Conservation (phyloP, 1,140 invertebrate species). For the Trichogramma pretiosum region DNA sequence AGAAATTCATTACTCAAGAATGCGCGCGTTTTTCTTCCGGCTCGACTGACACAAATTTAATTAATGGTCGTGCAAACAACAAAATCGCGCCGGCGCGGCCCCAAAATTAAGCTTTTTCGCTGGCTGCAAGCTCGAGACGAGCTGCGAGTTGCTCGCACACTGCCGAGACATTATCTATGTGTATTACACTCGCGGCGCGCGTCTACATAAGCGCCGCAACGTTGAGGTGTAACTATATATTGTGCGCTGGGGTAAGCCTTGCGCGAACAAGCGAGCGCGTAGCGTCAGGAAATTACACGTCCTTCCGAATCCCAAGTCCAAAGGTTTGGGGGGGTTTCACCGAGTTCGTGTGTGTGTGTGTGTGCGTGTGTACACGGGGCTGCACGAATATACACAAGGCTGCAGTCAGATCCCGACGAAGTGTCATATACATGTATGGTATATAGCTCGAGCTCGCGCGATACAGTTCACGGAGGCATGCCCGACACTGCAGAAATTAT, state of each 20-base stretch:
- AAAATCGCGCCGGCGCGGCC: not conserved
- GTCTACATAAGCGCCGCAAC: too few species aligned
- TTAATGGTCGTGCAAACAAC: not conserved
- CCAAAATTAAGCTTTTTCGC: constrained; percentile 9
- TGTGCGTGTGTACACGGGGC: too few species aligned
- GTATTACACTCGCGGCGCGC: too few species aligned
- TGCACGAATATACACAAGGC: too few species aligned
- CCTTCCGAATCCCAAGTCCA: constrained; percentile 27
- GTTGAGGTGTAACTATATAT: too few species aligned
- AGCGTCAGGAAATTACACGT: constrained; percentile 35
- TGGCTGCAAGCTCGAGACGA: constrained; percentile 1
- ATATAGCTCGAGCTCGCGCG: not conserved
- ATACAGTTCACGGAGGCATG: not conserved
- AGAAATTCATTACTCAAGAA: not conserved
- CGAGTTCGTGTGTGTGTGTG: too few species aligned
- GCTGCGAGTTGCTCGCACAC: not conserved
- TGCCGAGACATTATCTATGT: not conserved
- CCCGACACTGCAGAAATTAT: not conserved
- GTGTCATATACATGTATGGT: too few species aligned
- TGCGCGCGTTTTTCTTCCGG: not conserved
- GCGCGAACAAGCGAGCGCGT: not conserved
- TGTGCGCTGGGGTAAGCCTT: too few species aligned
- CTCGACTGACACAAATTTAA: constrained; percentile 6
- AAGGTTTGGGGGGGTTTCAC: not conserved
- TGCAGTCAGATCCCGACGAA: too few species aligned